phyloP scores from a whole-genome alignment of 2,888 invertebrate species.

The Heliconius charithonia region DNA sequence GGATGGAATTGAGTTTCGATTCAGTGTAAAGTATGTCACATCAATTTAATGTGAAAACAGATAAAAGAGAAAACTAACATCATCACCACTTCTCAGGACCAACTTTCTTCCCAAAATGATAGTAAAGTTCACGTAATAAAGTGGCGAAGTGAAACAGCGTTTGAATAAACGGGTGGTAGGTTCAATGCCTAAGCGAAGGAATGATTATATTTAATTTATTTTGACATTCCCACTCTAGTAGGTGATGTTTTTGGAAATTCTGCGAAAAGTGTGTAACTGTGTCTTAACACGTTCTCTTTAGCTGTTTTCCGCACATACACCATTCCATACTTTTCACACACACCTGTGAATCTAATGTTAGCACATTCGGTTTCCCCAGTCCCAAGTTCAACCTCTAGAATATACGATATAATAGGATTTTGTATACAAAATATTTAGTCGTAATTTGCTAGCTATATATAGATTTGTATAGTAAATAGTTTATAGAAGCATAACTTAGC shows the following conservation, averaged over 20 bases:
- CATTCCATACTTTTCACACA: too few relatives aligned
- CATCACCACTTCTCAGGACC: neutral
- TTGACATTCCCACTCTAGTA: too few relatives aligned
- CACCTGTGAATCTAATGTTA: too few relatives aligned
- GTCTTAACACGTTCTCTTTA: too few relatives aligned
- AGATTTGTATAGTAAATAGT: conserved; percentile 9
- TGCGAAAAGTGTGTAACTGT: too few relatives aligned
- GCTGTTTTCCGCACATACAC: too few relatives aligned
- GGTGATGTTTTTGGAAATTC: too few relatives aligned
- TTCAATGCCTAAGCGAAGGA: too few relatives aligned
- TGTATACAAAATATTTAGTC: neutral
- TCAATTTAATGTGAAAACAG: neutral
- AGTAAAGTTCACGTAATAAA: neutral
- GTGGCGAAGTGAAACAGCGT: too few relatives aligned
- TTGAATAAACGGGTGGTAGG: too few relatives aligned
- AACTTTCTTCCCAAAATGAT: neutral
- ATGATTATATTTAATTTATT: too few relatives aligned
- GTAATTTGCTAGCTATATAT: neutral
- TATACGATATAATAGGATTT: neutral
- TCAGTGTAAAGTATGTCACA: neutral
- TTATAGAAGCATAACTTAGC: neutral
- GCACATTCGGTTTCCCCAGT: too few relatives aligned
- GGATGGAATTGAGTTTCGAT: neutral
- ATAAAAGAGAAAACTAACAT: neutral
- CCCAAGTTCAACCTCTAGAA: neutral